Evolutionary conservation across 2,797 vertebrate species (phyloP), one percentile per base, ranked within the genome.

Genomic region (Gymnoscopelus microlampas): DNA sequence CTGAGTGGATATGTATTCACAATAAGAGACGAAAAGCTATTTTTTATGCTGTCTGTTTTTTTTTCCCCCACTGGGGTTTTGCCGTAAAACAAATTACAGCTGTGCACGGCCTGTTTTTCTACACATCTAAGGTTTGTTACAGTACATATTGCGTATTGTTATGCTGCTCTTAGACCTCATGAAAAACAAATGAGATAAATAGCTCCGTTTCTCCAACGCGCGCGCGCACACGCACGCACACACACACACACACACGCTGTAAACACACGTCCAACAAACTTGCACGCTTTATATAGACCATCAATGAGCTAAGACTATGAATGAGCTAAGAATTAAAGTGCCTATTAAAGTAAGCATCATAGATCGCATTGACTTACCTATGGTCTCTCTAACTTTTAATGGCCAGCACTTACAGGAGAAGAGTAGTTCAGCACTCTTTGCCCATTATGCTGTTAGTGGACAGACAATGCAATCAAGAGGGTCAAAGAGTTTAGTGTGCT

Each of bases 401-500:
- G 84, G 85, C 71, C 53, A 2, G 76, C 82, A 89, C 91, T 91
- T 87, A 89, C 78, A 69, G 87, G 78, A 76, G 85, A 91, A 87
- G 87, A 91, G 90, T 81, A 88, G 87, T 90, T 90, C 82, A 83
- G 88, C 85, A 79, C 91, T 91, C 88, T 88, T 86, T 77, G 74
- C 87, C 88, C 82, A 90, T 91, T 90, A 91, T 78, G 86, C 70
- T 83, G 87, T 91, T 93, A 91, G 88, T 80, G 86, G 87, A 89
- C 90, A 90, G 86, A 86, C 84, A 84, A 84, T 78, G 87, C 86
- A 89, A 86, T 87, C 87, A 90, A 82, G 85, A 71, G 87, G 89
- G 88, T 93, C 90, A 93, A 85, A 87, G 90, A 92, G 85, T 88
- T 91, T 87, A 92, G 91, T 87, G 88, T 86, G 74, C 90, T 89